These are phyloP conservation scores for Picathartes gymnocephalus DNA, from an alignment of 2,113 vertebrate species.

Conservation along the genomic window DNA sequence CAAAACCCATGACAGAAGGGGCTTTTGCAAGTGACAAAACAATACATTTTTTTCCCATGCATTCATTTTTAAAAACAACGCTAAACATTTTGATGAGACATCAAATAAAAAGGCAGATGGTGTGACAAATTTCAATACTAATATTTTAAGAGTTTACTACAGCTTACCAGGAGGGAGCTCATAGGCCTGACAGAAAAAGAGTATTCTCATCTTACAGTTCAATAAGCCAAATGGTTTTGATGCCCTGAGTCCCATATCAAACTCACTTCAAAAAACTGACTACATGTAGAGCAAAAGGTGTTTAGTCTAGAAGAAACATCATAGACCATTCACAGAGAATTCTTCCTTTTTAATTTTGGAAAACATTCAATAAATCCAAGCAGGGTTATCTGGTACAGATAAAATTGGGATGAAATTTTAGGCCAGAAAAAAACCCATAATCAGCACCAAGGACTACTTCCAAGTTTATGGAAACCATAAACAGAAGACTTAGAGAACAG, in stretches of 20 bases:
- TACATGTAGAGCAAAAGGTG: not conserved
- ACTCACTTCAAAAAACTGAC: not conserved
- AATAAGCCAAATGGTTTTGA: not conserved
- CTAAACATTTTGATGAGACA: not conserved
- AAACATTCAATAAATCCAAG: not conserved
- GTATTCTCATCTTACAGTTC: not conserved
- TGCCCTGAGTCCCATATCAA: not conserved
- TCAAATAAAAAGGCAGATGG: not conserved
- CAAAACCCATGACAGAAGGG: not conserved
- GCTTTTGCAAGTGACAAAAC: not conserved
- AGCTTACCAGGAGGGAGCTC: not conserved
- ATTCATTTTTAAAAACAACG: not conserved
- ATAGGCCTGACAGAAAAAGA: not conserved
- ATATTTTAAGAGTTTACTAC: not conserved
- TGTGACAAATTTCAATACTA: not conserved
- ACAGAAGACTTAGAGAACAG: not conserved
- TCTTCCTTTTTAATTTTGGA: not conserved
- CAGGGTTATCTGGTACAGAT: not conserved
- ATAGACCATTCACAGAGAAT: not conserved
- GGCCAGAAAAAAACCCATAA: not conserved
- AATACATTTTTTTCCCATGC: not conserved
- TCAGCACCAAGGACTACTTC: not conserved
- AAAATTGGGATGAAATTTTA: not conserved
- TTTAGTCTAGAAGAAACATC: slow-evolving; percentile 16
- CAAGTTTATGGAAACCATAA: not conserved